Evolutionary conservation across 1,140 invertebrate genomes (phyloP).

Genomic region (Drosophila rufa): DNA sequence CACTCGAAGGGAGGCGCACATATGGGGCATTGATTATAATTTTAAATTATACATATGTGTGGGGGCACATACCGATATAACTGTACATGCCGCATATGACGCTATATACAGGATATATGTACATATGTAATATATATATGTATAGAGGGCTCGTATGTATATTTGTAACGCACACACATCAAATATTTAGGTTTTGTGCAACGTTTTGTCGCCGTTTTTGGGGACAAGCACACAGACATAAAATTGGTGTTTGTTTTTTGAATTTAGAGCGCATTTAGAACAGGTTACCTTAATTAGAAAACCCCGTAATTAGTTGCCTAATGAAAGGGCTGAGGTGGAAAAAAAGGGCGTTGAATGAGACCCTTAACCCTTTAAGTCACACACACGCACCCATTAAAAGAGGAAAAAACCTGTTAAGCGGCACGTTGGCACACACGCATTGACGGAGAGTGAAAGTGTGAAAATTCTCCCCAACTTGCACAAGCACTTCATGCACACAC

Average conservation of each 20-base stretch:
- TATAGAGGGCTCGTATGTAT: constrained; percentile 8
- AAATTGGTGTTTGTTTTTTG: constrained; percentile 65
- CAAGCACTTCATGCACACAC: constrained; percentile 32
- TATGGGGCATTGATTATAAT: constrained; percentile 77
- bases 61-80: constrained; percentile 38
- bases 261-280: constrained; percentile 48
- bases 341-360: constrained; percentile 7
- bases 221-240: constrained; percentile 42
- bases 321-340: constrained; percentile 11
- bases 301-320: constrained; percentile 36
- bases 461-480: constrained; percentile 56
- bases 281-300: constrained; percentile 51
- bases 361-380: constrained; percentile 46
- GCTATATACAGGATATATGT: constrained; percentile 25
- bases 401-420: constrained; percentile 71
- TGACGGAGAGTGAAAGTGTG: constrained; percentile 80
- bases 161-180: constrained; percentile 47
- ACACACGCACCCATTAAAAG: constrained; percentile 13
- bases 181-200: constrained; percentile 78
- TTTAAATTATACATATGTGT: constrained; percentile 74
- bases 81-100: constrained; percentile 55
- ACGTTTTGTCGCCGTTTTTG: constrained; percentile 63
- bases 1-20: constrained; percentile 60
- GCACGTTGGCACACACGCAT: constrained; percentile 29
- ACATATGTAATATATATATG: constrained; percentile 23